Percentiles rank a stretch among this genome's conserved stretches.
Evolutionary conservation across 2,888 invertebrate genomes (phyloP).

Genomic region (Phytoseiulus persimilis): DNA sequence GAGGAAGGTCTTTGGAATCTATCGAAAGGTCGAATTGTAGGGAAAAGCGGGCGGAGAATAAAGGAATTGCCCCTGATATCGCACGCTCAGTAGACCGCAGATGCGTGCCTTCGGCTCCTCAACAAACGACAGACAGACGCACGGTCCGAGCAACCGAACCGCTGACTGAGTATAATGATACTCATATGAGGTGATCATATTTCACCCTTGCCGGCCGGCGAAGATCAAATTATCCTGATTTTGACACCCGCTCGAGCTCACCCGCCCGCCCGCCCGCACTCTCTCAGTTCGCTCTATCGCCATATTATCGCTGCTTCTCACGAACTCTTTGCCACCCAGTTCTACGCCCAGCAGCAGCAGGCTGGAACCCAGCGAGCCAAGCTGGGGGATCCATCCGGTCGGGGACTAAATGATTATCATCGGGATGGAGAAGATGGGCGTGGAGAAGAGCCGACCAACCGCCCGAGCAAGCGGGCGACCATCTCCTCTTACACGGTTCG

Average conservation of each 20-base stretch:
- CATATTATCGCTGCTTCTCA: neutral
- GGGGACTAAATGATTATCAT: neutral
- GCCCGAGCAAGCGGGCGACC: neutral
- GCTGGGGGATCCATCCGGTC: neutral
- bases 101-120: no score
- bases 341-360: neutral
- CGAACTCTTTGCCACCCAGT: neutral
- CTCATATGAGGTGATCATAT: neutral
- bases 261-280: neutral
- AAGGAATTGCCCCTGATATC: no score
- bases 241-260: slow-evolving; percentile 5
- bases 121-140: no score
- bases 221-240: neutral
- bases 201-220: neutral
- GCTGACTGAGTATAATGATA: neutral
- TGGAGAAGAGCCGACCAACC: neutral
- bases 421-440: neutral
- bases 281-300: neutral
- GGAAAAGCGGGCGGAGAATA: no score
- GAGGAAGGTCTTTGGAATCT: no score
- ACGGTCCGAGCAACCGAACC: neutral
- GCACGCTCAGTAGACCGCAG: no score
- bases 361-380: neutral
- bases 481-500: slow-evolving; percentile 5
- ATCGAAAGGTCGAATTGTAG: no score